Base-by-base conservation (phyloP, 2,113 vertebrate species). In the Myrmophylax atrothorax region DNA sequence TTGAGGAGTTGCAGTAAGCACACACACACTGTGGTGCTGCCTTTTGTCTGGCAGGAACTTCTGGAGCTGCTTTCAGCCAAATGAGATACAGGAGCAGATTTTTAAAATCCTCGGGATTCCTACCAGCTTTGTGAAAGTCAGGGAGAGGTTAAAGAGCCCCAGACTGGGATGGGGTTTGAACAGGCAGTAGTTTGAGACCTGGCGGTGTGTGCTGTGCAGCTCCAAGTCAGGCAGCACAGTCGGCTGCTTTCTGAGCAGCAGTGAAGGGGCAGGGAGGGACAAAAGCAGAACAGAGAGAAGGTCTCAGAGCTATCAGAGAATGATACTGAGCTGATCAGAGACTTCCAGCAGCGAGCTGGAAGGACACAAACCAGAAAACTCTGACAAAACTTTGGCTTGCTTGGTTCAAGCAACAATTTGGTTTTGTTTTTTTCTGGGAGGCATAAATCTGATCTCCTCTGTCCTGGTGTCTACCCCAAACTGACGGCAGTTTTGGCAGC, bases 341-440 rank as follows among this genome's bases (percentile, higher is more conserved):
- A 62, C 35, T 40, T 50, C 28, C 35, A 81, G n/a, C 59, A 50
- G 46, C 24, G 23, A 78, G 10, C 44, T 50, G 35, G 66, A 56
- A 62, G 52, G 42, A 44, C 22, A 35, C 20, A 56, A 53, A 52
- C 1, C 13, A 70, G 37, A 62, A 62, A 75, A 47, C 35, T 35
- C 14, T 12, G 37, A 63, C 38, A 64, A 73, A 58, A 58, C 19
- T 35, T 23, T 47, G 42, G 6, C 38, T 80, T 59, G 19, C 63
- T 87, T 73, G 26, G 40, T 52, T 69, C 68, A 14, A 58, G 44
- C 33, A 63, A 29, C 49, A 40, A 4, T 58, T 37, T 29, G 9
- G 2, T 35, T 59, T 56, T 56, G 7, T 8, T 0, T 0, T 24
- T 18, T 35, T 68, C 70, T 56, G 49, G 47, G 35, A 28, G 47